These are phyloP conservation scores for Tetropium fuscum DNA, from an alignment of 2,888 invertebrate species.

Conservation along the genomic window DNA sequence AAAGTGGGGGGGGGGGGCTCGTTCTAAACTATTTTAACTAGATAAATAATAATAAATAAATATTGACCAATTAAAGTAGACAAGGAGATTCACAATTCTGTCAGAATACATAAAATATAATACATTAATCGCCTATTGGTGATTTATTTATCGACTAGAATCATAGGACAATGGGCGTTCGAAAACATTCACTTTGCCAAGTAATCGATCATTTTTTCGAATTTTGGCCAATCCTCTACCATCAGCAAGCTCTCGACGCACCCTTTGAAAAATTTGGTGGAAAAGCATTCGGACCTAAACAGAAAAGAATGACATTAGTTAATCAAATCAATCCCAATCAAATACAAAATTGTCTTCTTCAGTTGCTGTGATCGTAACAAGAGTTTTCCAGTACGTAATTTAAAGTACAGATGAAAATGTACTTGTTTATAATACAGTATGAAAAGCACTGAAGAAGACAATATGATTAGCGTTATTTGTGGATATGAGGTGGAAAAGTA, in stretches of 20 bases:
- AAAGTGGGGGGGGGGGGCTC: conserved; percentile 24
- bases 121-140: conserved; percentile 57
- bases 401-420: no score
- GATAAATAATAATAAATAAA: conserved; percentile 42
- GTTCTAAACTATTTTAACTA: conserved; percentile 22
- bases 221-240: conserved; percentile 81
- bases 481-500: no score
- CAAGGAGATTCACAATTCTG: conserved; percentile 51
- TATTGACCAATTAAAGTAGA: conserved; percentile 46
- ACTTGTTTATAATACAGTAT: no score
- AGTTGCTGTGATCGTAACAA: not conserved
- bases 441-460: no score
- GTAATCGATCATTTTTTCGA: conserved; percentile 84
- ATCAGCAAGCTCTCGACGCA: conserved; percentile 84
- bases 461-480: no score
- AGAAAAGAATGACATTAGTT: conserved; percentile 41
- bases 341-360: conserved; percentile 7
- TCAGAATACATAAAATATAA: conserved; percentile 53
- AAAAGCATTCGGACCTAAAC: conserved; percentile 83
- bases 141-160: conserved; percentile 58
- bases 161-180: conserved; percentile 55
- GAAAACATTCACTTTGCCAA: conserved; percentile 70
- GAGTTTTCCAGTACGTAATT: no score
- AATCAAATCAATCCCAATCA: no score
- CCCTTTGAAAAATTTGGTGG: conserved; percentile 83